A percentile compares a stretch with the other conserved stretches of the same genome.
Conservation (phyloP, 2,113 vertebrate species). For the Chlamydotis undulata region DNA sequence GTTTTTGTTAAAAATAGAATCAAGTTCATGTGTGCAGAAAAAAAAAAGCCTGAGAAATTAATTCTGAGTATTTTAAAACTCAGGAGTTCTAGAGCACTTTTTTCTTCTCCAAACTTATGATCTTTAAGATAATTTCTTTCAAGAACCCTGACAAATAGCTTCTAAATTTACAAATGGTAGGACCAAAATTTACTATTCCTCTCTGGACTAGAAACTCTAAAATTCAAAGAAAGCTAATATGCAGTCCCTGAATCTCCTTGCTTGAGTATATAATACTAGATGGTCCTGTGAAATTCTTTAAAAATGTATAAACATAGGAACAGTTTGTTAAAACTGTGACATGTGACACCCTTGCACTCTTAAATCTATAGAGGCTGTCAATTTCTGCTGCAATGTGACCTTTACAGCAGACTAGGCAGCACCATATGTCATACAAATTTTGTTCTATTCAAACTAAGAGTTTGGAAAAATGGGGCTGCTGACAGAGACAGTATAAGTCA, state of each 20-base stretch:
- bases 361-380: conserved; percentile 25
- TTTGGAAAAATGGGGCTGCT: neutral
- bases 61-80: neutral
- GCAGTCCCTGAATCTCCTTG: neutral
- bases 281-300: neutral
- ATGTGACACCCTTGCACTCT: conserved; percentile 15
- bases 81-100: neutral
- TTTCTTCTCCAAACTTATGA: neutral
- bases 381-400: conserved; percentile 30
- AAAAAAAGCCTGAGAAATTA: neutral
- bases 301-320: neutral
- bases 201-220: neutral
- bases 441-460: neutral
- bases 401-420: conserved; percentile 34
- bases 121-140: neutral
- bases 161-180: neutral
- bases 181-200: neutral
- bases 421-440: conserved; percentile 1
- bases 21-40: neutral
- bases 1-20: neutral
- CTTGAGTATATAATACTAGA: neutral
- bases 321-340: neutral
- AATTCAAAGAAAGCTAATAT: neutral
- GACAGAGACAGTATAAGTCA: neutral
- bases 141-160: neutral